phyloP scores from a whole-genome alignment of 2,113 vertebrate species.

The Suncus etruscus region DNA sequence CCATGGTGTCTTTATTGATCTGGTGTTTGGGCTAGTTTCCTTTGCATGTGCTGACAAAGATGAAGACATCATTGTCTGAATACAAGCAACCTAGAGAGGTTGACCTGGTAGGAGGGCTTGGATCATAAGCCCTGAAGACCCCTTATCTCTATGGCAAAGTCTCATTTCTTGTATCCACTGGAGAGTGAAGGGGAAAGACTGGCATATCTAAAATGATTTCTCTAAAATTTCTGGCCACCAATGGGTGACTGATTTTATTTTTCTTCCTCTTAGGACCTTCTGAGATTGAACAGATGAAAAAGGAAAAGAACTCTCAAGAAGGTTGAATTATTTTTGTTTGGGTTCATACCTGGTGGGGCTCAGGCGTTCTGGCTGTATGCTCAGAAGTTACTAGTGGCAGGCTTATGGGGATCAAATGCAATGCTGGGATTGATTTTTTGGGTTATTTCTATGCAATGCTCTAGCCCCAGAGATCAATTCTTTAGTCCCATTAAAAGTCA shows the following conservation, averaged over 20 bases:
- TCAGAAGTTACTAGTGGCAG: too few species aligned
- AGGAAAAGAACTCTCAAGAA: background rate
- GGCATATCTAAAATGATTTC: background rate
- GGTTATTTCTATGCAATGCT: too few species aligned
- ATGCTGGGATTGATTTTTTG: too few species aligned
- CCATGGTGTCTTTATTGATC: too few species aligned
- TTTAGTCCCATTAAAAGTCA: too few species aligned
- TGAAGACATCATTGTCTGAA: background rate
- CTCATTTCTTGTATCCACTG: background rate
- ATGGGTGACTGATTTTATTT: background rate
- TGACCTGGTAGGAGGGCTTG: background rate
- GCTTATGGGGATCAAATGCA: too few species aligned
- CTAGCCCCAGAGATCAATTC: too few species aligned
- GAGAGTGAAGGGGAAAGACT: background rate
- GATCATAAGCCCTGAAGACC: background rate
- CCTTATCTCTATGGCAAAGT: background rate
- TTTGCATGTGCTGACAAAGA: background rate
- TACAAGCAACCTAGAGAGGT: background rate
- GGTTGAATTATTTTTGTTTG: background rate
- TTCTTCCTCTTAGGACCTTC: background rate
- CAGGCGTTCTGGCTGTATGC: too few species aligned
- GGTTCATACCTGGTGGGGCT: too few species aligned
- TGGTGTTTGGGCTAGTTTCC: too few species aligned
- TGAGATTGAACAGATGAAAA: constrained; percentile 29
- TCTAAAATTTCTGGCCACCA: background rate